Evolutionary conservation across 2,113 vertebrate species (phyloP).

Genomic region (Equus quagga): DNA sequence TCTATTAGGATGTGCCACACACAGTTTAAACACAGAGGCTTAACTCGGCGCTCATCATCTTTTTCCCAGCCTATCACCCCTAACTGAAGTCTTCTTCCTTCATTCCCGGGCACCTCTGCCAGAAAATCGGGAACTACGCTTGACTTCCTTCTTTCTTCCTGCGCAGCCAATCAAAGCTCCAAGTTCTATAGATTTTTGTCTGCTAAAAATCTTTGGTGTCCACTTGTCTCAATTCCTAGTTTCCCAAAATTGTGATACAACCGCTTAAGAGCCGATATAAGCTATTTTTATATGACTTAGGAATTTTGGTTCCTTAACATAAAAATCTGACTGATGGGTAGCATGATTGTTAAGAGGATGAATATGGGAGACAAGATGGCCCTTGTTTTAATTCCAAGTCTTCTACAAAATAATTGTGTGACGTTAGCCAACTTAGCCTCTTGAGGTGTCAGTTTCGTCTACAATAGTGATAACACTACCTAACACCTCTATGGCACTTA

Average conservation of each 20-base stretch:
- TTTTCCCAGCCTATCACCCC: background rate
- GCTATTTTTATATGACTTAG: background rate
- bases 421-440: background rate
- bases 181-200: background rate
- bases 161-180: background rate
- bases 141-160: background rate
- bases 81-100: background rate
- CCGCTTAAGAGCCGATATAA: background rate
- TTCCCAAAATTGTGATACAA: background rate
- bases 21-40: background rate
- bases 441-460: background rate
- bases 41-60: background rate
- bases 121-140: rapidly evolving
- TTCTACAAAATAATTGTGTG: too few relatives aligned
- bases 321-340: background rate
- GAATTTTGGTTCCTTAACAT: background rate
- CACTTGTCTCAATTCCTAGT: background rate
- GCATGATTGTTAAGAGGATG: background rate
- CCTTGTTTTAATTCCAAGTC: background rate
- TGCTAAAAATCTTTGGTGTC: background rate
- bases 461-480: background rate
- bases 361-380: background rate
- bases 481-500: background rate
- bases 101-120: too few relatives aligned
- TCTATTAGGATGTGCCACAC: background rate